phyloP scores from a whole-genome alignment of 2,888 invertebrate genomes.

The Dromius quadrimaculatus region DNA sequence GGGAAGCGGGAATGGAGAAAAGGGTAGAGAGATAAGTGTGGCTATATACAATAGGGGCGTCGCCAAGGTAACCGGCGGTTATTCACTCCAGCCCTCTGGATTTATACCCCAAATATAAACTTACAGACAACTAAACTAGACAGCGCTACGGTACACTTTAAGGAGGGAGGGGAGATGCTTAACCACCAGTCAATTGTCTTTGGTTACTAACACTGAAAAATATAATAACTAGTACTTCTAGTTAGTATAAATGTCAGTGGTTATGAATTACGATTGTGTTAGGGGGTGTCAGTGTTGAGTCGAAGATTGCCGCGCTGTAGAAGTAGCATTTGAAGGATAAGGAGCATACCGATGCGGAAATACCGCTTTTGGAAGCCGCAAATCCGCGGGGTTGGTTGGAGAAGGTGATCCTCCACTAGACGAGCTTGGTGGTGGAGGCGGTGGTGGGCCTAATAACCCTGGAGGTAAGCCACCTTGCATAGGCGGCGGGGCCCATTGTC shows the following conservation, averaged over 20 bases:
- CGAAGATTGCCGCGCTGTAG: slow-evolving; percentile 53
- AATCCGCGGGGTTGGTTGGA: slow-evolving; percentile 65
- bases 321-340: slow-evolving; percentile 61
- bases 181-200: slow-evolving; percentile 21
- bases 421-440: slow-evolving; percentile 68
- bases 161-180: not conserved
- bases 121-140: not conserved
- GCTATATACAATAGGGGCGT: slow-evolving; percentile 33
- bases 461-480: slow-evolving; percentile 65
- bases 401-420: slow-evolving; percentile 73
- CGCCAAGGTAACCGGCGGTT: slow-evolving; percentile 25
- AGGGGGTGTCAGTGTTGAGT: slow-evolving; percentile 59
- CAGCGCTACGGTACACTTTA: not conserved
- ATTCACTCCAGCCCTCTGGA: not conserved
- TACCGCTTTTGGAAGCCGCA: slow-evolving; percentile 66
- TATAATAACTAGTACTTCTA: too few relatives aligned
- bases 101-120: not conserved
- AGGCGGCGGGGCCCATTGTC: slow-evolving; percentile 60
- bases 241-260: not conserved
- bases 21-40: slow-evolving; percentile 37
- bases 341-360: slow-evolving; percentile 68
- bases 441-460: slow-evolving; percentile 64
- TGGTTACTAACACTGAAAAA: too few relatives aligned
- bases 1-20: too few relatives aligned
- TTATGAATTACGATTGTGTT: not conserved